Conservation (phyloP, 2,888 invertebrate species). For the Rhorus exstirpatorius region DNA sequence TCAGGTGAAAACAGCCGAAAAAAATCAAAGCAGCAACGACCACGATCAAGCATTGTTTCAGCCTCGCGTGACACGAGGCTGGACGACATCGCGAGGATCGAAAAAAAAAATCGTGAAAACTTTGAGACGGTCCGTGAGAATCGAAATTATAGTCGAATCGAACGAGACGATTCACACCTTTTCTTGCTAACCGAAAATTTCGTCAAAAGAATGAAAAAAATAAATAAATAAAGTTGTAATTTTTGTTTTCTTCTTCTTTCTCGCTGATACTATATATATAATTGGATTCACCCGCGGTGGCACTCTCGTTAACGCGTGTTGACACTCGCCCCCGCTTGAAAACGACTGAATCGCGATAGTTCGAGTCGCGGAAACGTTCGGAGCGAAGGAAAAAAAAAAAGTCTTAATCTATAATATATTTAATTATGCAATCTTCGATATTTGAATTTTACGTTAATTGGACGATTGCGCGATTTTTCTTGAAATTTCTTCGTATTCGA, state of each 20-base stretch:
- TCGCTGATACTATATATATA: slow-evolving; percentile 9
- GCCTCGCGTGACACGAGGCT: no score
- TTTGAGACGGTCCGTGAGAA: neutral
- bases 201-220: neutral
- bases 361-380: neutral
- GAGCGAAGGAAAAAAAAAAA: neutral
- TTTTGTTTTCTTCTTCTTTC: neutral
- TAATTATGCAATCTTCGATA: slow-evolving; percentile 16
- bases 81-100: slow-evolving; percentile 32
- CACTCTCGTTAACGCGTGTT: neutral
- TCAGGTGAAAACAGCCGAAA: slow-evolving; percentile 18
- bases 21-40: slow-evolving; percentile 33
- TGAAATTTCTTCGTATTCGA: neutral
- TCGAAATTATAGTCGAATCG: neutral
- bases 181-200: neutral
- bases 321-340: neutral
- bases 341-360: slow-evolving; percentile 2
- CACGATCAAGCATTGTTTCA: slow-evolving; percentile 31
- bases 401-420: slow-evolving; percentile 9
- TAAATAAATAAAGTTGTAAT: neutral
- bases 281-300: slow-evolving; percentile 14
- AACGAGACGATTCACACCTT: slow-evolving; percentile 12
- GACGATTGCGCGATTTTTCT: neutral
- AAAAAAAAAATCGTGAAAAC: neutral
- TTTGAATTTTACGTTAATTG: neutral